Conservation (phyloP, 2,113 vertebrate genomes). For the Gorsachius goisagi region DNA sequence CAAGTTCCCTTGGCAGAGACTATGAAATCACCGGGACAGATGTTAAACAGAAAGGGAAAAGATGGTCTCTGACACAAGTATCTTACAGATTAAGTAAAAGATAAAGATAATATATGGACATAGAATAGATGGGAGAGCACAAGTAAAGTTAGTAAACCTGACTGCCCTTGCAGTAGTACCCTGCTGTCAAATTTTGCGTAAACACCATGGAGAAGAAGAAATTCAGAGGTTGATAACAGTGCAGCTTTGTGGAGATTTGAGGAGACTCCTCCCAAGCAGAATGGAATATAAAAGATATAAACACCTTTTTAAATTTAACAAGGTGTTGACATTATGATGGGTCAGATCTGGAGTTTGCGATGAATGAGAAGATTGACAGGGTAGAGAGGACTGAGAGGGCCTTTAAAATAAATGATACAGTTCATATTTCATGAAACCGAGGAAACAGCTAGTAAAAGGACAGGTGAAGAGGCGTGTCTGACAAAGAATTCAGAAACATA, state of each 20-base stretch:
- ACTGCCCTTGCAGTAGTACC: not conserved
- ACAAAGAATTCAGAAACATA: not conserved
- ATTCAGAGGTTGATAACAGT: not conserved
- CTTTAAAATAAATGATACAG: not conserved
- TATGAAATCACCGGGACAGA: not conserved
- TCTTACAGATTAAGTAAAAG: not conserved
- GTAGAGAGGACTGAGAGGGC: not conserved
- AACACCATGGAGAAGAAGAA: not conserved
- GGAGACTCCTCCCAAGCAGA: not conserved
- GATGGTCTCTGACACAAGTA: not conserved
- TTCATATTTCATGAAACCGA: not conserved
- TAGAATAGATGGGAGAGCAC: not conserved
- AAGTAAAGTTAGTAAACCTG: not conserved
- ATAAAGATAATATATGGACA: not conserved
- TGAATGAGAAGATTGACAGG: not conserved
- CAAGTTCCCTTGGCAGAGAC: not conserved
- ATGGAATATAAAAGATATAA: not conserved
- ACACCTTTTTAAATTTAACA: not conserved
- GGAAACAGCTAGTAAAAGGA: not conserved
- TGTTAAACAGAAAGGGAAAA: not conserved
- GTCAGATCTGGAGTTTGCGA: not conserved
- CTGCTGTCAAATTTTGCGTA: not conserved
- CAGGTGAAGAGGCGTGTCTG: fast-evolving
- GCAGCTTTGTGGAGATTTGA: not conserved
- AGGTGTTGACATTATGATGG: not conserved